These are phyloP conservation scores for Stigmatopora nigra DNA, from an alignment of 2,113 vertebrate species.

Conservation along the genomic window DNA sequence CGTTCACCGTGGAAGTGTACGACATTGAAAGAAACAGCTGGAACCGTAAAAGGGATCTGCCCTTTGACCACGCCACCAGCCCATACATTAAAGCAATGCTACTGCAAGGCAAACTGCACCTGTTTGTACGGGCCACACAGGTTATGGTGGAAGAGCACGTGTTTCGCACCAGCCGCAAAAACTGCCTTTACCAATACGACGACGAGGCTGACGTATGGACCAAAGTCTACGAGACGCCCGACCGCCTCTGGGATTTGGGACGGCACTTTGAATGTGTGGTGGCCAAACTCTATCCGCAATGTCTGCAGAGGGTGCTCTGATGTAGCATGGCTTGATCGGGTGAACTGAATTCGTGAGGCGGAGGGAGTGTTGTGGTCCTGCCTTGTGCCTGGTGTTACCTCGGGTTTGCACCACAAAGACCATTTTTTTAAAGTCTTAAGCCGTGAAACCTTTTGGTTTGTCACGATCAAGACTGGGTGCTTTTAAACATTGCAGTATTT, in stretches of 20 bases:
- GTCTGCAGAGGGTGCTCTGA: conserved; percentile 99
- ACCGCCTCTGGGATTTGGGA: conserved; percentile 97
- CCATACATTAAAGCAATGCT: conserved; percentile 93
- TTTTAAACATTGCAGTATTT: conserved; percentile 80
- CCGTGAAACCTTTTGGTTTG: conserved; percentile 50
- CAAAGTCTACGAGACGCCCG: conserved; percentile 94
- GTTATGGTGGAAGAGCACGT: conserved; percentile 96
- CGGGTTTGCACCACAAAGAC: conserved; percentile 52
- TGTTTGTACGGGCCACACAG: conserved; percentile 96
- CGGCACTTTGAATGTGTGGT: conserved; percentile 99
- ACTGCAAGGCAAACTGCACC: conserved; percentile 85
- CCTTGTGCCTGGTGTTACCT: conserved; percentile 67
- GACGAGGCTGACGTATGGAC: conserved; percentile 86
- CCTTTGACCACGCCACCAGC: conserved; percentile 92
- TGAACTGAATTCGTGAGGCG: conserved; percentile 34
- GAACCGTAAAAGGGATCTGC: conserved; percentile 87
- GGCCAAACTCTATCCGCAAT: conserved; percentile 99
- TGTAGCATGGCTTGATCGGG: conserved; percentile 14
- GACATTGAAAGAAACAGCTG: conserved; percentile 90
- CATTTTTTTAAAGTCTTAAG: conserved; percentile 61
- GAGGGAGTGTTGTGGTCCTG: conserved; percentile 44
- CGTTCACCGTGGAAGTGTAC: conserved; percentile 95
- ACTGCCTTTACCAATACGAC: conserved; percentile 94
- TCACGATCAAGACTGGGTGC: conserved; percentile 74
- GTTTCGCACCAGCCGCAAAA: conserved; percentile 98